Evolutionary conservation across 2,113 vertebrate genomes (phyloP).

Genomic region (Oreochromis spilurus): DNA sequence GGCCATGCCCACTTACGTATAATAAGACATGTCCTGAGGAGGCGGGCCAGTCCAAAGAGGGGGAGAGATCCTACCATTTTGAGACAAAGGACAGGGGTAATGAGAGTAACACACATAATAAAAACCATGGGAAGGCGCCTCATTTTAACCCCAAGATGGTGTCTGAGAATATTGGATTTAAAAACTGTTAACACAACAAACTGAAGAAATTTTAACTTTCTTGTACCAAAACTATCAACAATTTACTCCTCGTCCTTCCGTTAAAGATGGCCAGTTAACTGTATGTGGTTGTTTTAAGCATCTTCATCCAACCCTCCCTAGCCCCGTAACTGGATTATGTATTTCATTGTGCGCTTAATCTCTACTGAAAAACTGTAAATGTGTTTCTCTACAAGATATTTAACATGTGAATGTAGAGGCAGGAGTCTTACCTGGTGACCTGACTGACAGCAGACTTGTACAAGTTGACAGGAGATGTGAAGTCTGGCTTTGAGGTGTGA

Average conservation of each 20-base stretch:
- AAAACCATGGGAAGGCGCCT: background rate
- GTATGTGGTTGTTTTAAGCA: background rate
- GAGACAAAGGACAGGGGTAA: conserved; percentile 52
- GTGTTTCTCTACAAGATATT: background rate
- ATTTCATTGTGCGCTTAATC: background rate
- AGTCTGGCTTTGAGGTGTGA: conserved; percentile 87
- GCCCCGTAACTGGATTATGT: background rate
- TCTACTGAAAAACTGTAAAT: background rate
- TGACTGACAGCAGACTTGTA: conserved; percentile 84
- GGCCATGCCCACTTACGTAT: conserved; percentile 68
- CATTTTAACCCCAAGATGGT: background rate
- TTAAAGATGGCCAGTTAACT: background rate
- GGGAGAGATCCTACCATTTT: conserved; percentile 69
- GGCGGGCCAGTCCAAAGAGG: conserved; percentile 65
- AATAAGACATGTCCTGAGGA: conserved; percentile 67
- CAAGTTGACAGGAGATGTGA: conserved; percentile 82
- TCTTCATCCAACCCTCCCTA: background rate
- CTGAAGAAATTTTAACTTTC: background rate
- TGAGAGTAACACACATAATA: conserved; percentile 40
- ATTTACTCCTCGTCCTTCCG: background rate
- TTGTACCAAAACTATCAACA: background rate
- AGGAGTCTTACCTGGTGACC: conserved; percentile 67
- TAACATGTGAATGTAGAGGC: background rate
- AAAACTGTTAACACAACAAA: background rate
- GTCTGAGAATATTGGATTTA: background rate